Evolutionary conservation across 2,113 vertebrate genomes (phyloP).

Genomic region (Melanerpes formicivorus): DNA sequence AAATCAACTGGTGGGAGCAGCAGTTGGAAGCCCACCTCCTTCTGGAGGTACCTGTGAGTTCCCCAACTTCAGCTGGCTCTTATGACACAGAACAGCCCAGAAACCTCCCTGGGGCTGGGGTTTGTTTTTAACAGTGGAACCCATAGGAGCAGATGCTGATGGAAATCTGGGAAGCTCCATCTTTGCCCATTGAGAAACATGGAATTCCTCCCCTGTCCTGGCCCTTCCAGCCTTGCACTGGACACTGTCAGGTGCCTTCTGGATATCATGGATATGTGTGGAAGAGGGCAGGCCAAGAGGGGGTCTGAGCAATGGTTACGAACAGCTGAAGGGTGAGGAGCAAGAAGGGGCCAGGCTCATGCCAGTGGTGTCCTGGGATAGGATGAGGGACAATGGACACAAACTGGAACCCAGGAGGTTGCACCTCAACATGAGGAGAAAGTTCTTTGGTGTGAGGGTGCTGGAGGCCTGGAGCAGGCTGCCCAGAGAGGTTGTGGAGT

Average conservation of each 20-base stretch:
- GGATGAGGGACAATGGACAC: too few species aligned
- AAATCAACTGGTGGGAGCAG: background rate
- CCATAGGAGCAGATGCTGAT: background rate
- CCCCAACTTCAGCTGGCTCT: background rate
- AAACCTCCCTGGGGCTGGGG: background rate
- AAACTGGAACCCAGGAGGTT: too few species aligned
- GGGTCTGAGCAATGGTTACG: too few species aligned
- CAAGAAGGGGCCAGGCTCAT: too few species aligned
- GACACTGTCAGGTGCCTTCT: background rate
- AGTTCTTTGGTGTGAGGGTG: too few species aligned
- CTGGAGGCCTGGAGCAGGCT: too few species aligned
- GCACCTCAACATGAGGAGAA: too few species aligned
- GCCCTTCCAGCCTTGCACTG: background rate
- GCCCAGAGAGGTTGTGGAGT: too few species aligned
- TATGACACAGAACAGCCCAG: background rate
- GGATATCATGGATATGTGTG: rapidly evolving
- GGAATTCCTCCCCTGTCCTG: background rate
- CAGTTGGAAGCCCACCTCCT: background rate
- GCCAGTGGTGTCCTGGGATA: too few species aligned
- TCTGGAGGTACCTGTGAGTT: background rate
- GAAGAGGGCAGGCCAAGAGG: too few species aligned
- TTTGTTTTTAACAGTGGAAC: conserved; percentile 3
- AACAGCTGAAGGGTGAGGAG: too few species aligned
- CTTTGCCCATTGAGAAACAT: background rate
- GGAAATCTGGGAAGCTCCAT: background rate